Percentiles rank a stretch among this genome's conserved stretches.
Conservation (phyloP, 2,888 invertebrate species). For the Trichogramma evanescens region DNA sequence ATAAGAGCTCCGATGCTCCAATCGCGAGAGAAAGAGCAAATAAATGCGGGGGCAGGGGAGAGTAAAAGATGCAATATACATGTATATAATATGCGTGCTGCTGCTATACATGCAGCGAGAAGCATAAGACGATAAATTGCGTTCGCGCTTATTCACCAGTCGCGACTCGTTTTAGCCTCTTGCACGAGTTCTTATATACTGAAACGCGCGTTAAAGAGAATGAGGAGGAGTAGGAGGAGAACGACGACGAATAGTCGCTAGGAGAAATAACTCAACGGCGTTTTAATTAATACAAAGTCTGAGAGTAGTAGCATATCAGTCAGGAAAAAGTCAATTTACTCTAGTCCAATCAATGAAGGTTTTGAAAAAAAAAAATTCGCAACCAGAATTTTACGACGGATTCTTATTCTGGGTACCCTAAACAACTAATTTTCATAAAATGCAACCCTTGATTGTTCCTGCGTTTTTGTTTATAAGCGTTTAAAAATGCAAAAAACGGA, state of each 20-base stretch:
- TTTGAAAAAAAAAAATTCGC: too few species aligned
- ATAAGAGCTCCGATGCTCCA: not conserved
- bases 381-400: too few species aligned
- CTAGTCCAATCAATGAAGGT: too few species aligned
- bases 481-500: too few species aligned
- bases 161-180: constrained; percentile 7
- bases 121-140: constrained; percentile 12
- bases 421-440: too few species aligned
- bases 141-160: constrained; percentile 17
- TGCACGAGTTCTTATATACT: constrained; percentile 12
- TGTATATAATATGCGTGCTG: too few species aligned
- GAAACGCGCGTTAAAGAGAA: too few species aligned
- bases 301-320: not conserved
- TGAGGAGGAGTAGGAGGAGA: not conserved
- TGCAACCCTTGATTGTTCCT: too few species aligned
- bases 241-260: constrained; percentile 19
- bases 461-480: too few species aligned
- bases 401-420: too few species aligned
- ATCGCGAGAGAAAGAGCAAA: not conserved
- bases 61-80: not conserved
- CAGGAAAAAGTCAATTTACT: constrained; percentile 6
- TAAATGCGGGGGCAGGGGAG: not conserved
- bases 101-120: not conserved
- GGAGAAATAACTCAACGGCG: constrained; percentile 19
- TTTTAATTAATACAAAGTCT: constrained; percentile 20